phyloP scores from a whole-genome alignment of 2,888 invertebrate species.

The Choristoneura rosaceana region DNA sequence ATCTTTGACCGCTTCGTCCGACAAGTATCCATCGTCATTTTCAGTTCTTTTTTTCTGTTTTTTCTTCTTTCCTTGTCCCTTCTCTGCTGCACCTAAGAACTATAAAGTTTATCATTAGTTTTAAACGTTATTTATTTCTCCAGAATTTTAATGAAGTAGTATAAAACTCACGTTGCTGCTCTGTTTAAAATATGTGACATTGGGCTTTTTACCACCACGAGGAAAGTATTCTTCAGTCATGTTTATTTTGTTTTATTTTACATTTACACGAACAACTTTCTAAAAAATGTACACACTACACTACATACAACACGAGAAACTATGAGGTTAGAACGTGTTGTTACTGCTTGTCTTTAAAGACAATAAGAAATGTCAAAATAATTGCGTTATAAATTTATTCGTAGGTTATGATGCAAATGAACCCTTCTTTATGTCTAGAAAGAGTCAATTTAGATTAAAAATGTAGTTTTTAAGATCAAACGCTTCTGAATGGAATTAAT shows the following conservation, averaged over 20 bases:
- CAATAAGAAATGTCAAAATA: slow-evolving; percentile 33
- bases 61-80: slow-evolving; percentile 72
- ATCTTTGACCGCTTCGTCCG: slow-evolving; percentile 68
- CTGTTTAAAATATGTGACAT: slow-evolving; percentile 73
- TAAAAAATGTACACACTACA: slow-evolving; percentile 42
- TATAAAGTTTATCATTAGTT: slow-evolving; percentile 40
- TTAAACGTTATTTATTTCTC: neutral
- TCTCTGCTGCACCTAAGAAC: slow-evolving; percentile 76
- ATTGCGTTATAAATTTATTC: neutral
- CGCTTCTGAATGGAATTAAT: no score
- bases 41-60: slow-evolving; percentile 69
- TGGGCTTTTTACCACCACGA: slow-evolving; percentile 83
- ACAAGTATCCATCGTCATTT: slow-evolving; percentile 78
- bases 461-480: no score
- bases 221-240: slow-evolving; percentile 85
- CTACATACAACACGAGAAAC: slow-evolving; percentile 49
- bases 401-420: no score
- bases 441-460: no score
- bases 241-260: slow-evolving; percentile 57
- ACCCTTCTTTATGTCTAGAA: no score
- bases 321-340: slow-evolving; percentile 60
- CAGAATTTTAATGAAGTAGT: neutral
- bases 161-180: slow-evolving; percentile 70
- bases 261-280: slow-evolving; percentile 13
- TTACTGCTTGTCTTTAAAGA: slow-evolving; percentile 32